Base-by-base conservation (phyloP, 2,888 invertebrate genomes). In the Conops quadrifasciatus region DNA sequence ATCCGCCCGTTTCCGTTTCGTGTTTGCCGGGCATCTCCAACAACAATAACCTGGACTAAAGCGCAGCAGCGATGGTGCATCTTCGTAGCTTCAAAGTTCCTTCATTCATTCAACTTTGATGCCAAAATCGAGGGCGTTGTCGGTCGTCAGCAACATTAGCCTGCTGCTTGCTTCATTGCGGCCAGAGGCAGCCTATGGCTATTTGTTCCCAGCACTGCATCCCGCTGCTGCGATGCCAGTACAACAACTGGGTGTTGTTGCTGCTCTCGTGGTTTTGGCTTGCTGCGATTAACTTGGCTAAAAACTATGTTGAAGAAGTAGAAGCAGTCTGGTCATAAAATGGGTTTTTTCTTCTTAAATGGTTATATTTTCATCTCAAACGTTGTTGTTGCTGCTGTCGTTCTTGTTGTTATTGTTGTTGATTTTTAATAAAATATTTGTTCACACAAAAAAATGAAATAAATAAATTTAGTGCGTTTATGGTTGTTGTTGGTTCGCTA, bases 1-100 rank as follows among this genome's bases (percentile, higher is more conserved):
- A 82, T 82, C 82, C 83, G 80, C 78, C 80, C 77, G 77, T 78
- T 83, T 82, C 82, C 82, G 83, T 80, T 81, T 62, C 64, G 58
- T 70, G 65, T 66, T 51, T 43, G 24, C 16, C 47, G 36, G 45
- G 59, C 67, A 51, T 49, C 43, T 47, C 43, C 45, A 70, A 28
- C 58, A 70, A 30, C 70, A 70, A 64, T 16, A 13, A 47, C 11
- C 65, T 59, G 19, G n/a, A 65, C 2, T 49, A 64, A n/a, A 45
- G 36, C 63, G 24, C n/a, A n/a, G n/a, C n/a, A 45, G 58, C 58
- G 58, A 26, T 28, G 36, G 36, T 36, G 64, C 60, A 63, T 63
- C 63, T 36, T 36, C 51, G 15, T 66, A 26, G 47, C 47, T 51
- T 36, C 28, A 47, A 70, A 72, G 70, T 73, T 74, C 74, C 73